Evolutionary conservation across 2,113 vertebrate genomes (phyloP).

Genomic region (Colistium nudipinnis): DNA sequence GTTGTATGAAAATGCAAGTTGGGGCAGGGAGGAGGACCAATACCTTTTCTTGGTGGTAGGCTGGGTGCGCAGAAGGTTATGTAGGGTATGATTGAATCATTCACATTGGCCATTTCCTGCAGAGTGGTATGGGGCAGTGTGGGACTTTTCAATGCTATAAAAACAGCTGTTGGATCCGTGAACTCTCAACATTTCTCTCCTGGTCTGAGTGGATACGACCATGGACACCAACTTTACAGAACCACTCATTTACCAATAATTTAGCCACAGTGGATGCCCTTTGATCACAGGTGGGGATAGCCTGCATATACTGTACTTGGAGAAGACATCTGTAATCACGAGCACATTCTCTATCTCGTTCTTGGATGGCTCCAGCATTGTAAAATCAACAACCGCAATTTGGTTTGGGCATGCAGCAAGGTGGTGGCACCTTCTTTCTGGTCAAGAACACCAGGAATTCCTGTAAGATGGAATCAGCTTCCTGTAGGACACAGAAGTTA

Average conservation of each 20-base stretch:
- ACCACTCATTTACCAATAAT: neutral
- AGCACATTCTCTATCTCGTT: neutral
- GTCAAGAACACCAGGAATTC: too few species aligned
- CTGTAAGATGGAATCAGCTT: too few species aligned
- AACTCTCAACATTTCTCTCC: conserved; percentile 1
- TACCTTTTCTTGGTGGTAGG: too few species aligned
- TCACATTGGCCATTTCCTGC: neutral
- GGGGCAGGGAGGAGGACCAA: too few species aligned
- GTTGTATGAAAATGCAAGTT: too few species aligned
- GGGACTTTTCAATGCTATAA: neutral
- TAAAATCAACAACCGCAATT: neutral
- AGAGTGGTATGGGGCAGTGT: too few species aligned
- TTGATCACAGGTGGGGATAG: neutral
- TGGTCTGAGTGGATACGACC: neutral
- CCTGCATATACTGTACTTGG: neutral
- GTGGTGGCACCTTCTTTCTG: too few species aligned
- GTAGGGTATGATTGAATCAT: neutral
- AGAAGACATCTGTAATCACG: conserved; percentile 4
- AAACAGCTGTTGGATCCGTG: conserved; percentile 1
- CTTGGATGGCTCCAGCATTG: neutral
- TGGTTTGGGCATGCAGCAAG: neutral
- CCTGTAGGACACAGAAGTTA: too few species aligned
- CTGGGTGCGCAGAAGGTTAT: neutral
- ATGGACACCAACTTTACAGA: neutral
- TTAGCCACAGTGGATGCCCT: conserved; percentile 4